Evolutionary conservation across 1,140 invertebrate genomes (phyloP), one percentile per base, ranked within the genome.

Genomic region (Anastrepha ludens): DNA sequence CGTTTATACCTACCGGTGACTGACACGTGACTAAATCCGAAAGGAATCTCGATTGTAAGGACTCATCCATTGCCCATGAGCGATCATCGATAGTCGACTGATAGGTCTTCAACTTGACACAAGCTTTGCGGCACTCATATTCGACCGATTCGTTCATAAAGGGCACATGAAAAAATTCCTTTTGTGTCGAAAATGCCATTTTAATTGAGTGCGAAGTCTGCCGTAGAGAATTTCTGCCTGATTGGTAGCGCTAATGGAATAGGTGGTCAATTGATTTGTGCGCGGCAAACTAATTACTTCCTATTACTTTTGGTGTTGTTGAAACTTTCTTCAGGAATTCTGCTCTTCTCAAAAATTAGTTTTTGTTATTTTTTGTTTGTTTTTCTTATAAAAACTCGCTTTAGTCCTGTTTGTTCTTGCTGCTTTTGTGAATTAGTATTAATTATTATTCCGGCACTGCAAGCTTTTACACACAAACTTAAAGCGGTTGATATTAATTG

Each of bases 101-200:
- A 87, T 93, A 93, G 41, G 86, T 91, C 60, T 92, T 93, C 2
- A 92, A 29, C n/a, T 90, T 91, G 0, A 92, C 90, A 64, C 92
- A 92, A 6, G 87, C 87, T 7, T 90, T 88, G 41, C 65, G 8
- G 87, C 92, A 92, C 5, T 89, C 89, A 50, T 88, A 89, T 0
- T 91, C 90, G 13, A 70, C 17, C 0, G 74, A 60, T 67, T 91
- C 90, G 85, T 91, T 92, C 87, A 67, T 89, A 81, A 92, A 92
- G 6, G 91, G 92, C 15, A 92, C 90, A 88, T 91, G 90, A 59
- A 91, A 93, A 70, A 93, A 93, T 78, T 89, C 90, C 81, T 90
- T 92, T 78, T 93, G 92, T 17, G 92, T 93, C 41, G 92, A 91
- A 88, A 88, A 93, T 11, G 92, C 92, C 92, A 93, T 93, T 65